A percentile compares a stretch with the other conserved stretches of the same genome.
These are phyloP conservation scores for Pseudomyrmex concolor DNA, from an alignment of 1,140 invertebrate genomes.

Conservation along the genomic window DNA sequence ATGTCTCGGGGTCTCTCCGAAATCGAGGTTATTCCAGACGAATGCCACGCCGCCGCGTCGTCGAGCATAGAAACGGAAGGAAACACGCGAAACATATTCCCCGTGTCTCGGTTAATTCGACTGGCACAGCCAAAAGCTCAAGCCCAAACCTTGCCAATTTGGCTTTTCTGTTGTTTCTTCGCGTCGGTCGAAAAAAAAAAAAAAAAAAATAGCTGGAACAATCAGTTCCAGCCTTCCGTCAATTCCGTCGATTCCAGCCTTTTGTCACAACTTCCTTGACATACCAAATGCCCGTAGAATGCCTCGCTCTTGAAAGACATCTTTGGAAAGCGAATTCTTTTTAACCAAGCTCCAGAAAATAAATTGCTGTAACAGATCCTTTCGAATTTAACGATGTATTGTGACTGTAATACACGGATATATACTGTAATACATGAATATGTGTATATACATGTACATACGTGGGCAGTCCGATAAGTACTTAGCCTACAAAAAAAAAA, in stretches of 20 bases:
- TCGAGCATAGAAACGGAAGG: conserved; percentile 19
- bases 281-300: not conserved
- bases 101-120: conserved; percentile 61
- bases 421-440: too few relatives aligned
- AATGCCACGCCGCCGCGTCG: conserved; percentile 17
- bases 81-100: conserved; percentile 45
- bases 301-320: not conserved
- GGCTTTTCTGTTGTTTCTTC: conserved; percentile 29
- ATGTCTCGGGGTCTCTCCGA: conserved; percentile 22
- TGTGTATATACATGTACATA: too few relatives aligned
- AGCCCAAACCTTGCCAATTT: conserved; percentile 10
- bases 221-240: not conserved
- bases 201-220: conserved; percentile 34
- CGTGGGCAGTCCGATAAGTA: too few relatives aligned
- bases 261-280: not conserved
- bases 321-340: not conserved
- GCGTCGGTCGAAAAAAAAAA: not conserved
- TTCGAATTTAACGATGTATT: not conserved
- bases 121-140: not conserved
- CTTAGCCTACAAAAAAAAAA: too few relatives aligned
- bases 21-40: conserved; percentile 59
- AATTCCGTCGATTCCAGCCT: too few relatives aligned
- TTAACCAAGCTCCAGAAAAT: too few relatives aligned
- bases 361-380: not conserved
- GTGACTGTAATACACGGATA: too few relatives aligned